These are phyloP conservation scores for Paradoxurus hermaphroditus DNA, from an alignment of 2,113 vertebrate species.

Conservation along the genomic window DNA sequence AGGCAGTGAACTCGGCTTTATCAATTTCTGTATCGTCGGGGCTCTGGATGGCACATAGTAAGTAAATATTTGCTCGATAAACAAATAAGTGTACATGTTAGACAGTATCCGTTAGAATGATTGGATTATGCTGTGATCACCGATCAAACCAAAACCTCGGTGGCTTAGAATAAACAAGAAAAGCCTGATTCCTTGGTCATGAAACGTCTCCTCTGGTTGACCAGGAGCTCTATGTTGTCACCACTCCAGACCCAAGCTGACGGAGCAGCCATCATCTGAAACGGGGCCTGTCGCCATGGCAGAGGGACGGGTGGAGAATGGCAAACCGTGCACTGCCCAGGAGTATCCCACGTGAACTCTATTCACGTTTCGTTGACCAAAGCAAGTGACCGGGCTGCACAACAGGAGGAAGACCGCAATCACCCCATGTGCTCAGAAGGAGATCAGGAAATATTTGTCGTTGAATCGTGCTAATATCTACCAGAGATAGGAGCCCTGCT, in stretches of 20 bases:
- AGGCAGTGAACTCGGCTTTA: neutral
- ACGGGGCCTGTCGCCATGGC: neutral
- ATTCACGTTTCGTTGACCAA: accelerated
- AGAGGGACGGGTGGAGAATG: neutral
- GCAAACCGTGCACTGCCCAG: accelerated
- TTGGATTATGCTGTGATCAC: neutral
- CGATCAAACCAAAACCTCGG: neutral
- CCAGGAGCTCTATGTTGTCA: neutral
- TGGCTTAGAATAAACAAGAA: neutral
- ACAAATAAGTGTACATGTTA: neutral
- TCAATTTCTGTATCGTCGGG: neutral
- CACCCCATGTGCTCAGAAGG: neutral
- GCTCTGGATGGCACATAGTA: neutral
- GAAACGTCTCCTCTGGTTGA: neutral
- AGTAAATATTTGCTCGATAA: neutral
- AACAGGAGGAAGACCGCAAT: neutral
- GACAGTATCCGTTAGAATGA: neutral
- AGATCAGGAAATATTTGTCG: neutral
- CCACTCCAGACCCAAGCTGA: too few species aligned
- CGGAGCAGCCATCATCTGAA: neutral
- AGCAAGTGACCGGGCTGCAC: neutral
- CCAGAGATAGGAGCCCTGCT: neutral
- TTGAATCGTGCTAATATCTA: too few species aligned
- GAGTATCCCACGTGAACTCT: neutral
- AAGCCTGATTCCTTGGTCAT: neutral